phyloP scores from a whole-genome alignment of 2,888 invertebrate genomes.

The Anaspis maculata region DNA sequence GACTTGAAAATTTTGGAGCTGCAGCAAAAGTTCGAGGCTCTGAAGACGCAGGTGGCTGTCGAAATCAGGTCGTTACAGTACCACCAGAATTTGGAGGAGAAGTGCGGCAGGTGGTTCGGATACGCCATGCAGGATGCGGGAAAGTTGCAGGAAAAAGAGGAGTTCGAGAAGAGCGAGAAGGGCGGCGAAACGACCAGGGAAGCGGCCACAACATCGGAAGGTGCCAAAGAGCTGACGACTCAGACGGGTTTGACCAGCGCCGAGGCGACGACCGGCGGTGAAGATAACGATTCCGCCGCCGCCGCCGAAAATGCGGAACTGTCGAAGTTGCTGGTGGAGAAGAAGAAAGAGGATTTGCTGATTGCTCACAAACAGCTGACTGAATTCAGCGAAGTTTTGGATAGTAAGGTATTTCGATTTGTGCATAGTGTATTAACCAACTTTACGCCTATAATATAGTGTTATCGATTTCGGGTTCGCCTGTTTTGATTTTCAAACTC shows the following conservation, averaged over 20 bases:
- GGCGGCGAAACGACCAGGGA: not conserved
- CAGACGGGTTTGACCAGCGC: too few relatives aligned
- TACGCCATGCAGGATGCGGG: not conserved
- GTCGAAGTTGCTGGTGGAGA: constrained; percentile 5
- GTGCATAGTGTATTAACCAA: too few relatives aligned
- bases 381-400: constrained; percentile 18
- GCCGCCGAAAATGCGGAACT: not conserved
- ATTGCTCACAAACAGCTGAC: constrained; percentile 22
- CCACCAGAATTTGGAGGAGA: constrained; percentile 48
- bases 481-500: too few relatives aligned
- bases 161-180: not conserved
- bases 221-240: constrained; percentile 12
- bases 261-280: too few relatives aligned
- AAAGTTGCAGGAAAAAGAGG: too few relatives aligned
- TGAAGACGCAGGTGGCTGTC: too few relatives aligned
- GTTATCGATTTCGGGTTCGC: too few relatives aligned
- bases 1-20: constrained; percentile 12
- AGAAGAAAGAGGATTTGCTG: constrained; percentile 15
- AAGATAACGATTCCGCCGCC: too few relatives aligned
- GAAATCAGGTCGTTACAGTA: too few relatives aligned
- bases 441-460: too few relatives aligned
- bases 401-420: constrained; percentile 22
- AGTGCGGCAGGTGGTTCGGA: constrained; percentile 47
- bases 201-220: not conserved
- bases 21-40: not conserved